phyloP scores from a whole-genome alignment of 2,888 invertebrate species.

The Tachina lurida region DNA sequence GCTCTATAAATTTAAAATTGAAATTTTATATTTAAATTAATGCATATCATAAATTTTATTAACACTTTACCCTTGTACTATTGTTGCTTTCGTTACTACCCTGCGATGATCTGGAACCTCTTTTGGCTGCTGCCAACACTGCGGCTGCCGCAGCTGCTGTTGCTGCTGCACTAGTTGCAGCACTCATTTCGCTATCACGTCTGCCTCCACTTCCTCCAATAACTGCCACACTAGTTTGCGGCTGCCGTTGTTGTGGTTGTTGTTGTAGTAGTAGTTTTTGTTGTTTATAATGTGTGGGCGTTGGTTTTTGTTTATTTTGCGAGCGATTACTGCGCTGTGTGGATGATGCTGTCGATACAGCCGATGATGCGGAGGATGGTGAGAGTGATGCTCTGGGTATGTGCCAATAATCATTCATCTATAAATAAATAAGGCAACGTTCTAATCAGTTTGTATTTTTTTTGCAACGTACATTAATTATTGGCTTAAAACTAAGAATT shows the following conservation, averaged over 20 bases:
- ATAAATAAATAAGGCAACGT: constrained; percentile 48
- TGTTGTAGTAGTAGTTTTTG: constrained; percentile 11
- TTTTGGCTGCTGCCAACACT: constrained; percentile 76
- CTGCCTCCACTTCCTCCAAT: constrained; percentile 35
- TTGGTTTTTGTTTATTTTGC: constrained; percentile 58
- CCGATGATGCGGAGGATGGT: constrained; percentile 77
- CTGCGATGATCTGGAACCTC: constrained; percentile 86
- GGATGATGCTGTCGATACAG: constrained; percentile 79
- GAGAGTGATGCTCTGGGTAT: constrained; percentile 92
- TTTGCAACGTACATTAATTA: constrained; percentile 8
- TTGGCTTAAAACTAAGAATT: constrained; percentile 9
- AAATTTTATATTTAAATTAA: neutral
- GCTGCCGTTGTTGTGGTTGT: constrained; percentile 46
- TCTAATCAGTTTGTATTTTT: constrained; percentile 22
- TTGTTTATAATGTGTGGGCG: constrained; percentile 58
- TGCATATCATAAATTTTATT: neutral
- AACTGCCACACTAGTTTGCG: constrained; percentile 8
- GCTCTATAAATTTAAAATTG: constrained; percentile 84
- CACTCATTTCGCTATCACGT: constrained; percentile 70
- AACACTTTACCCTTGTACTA: constrained; percentile 89
- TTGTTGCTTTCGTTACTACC: constrained; percentile 89
- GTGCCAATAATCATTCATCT: constrained; percentile 87
- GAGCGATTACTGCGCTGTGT: constrained; percentile 79
- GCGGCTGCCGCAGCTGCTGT: constrained; percentile 72
- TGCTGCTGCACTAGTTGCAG: constrained; percentile 75